These are phyloP conservation scores for Nicator chloris DNA, from an alignment of 2,113 vertebrate genomes.

Conservation along the genomic window DNA sequence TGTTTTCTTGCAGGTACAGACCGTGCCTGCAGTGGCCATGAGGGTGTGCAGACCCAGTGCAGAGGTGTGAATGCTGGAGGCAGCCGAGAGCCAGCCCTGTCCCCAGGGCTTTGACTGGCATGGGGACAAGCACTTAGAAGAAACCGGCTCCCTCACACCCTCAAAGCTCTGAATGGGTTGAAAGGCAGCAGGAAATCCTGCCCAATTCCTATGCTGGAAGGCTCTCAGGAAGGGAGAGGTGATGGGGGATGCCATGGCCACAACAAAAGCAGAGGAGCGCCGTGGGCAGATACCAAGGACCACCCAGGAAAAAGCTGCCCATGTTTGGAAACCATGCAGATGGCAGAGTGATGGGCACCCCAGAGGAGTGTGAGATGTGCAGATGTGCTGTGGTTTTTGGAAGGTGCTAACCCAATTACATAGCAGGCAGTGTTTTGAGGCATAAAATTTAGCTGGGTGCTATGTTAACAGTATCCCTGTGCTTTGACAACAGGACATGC, in stretches of 20 bases:
- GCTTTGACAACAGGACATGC: neutral
- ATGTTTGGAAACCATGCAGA: neutral
- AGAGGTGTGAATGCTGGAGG: constrained; percentile 3
- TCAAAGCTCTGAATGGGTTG: constrained; percentile 9
- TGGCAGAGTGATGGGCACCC: neutral
- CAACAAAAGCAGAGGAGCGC: neutral
- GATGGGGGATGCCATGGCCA: neutral
- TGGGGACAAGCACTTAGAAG: constrained; percentile 11
- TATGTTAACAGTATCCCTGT: neutral
- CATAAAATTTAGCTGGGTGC: neutral
- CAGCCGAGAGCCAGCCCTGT: neutral
- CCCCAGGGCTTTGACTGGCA: constrained; percentile 30
- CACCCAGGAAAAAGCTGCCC: neutral
- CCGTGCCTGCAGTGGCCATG: fast-evolving
- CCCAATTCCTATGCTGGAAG: neutral
- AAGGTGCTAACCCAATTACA: neutral
- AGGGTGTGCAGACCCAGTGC: neutral
- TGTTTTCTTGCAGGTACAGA: neutral
- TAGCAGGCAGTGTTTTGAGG: neutral
- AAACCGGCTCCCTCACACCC: neutral
- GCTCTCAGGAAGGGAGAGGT: neutral
- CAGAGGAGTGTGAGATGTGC: neutral
- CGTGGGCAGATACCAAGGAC: fast-evolving
- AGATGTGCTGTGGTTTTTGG: neutral
- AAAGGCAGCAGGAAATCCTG: constrained; percentile 59